Base-by-base conservation (phyloP, 1,140 invertebrate genomes). In the Lineus longissimus region DNA sequence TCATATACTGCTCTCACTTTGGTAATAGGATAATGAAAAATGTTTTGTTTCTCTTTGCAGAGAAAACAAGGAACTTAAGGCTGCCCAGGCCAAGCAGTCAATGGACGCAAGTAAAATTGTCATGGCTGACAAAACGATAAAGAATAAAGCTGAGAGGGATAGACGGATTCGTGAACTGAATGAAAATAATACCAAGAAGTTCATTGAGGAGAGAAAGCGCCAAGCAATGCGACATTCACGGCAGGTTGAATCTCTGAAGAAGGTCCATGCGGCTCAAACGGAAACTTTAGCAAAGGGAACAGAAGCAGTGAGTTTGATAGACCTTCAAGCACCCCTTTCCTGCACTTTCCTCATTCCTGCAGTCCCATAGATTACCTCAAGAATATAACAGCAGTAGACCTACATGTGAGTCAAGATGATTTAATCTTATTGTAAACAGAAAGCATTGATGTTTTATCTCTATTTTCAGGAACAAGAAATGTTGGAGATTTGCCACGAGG, bases 151-250 rank as follows among this genome's bases (percentile, higher is more conserved):
- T 23, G 97, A 99, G 75, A 93, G 95, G 73, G 97, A 99, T 73
- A 86, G 85, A 71, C 75, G 86, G 41, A 78, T 87, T 41, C 86
- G 94, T 64, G 97, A 99, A 81, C 93, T 98, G 73, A 97, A 98
- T 75, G 94, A 98, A 74, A 98, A 98, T 76, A 99, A 99, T 79
- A 96, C 95, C 19, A 99, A 99, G 81, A 94, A 95, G 73, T 99
- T 99, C 76, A 91, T 98, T 85, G 97, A 99, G 73, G 96, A 99
- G 81, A 86, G 94, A 56, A 97, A 93, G 75, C 81, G 85, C 33
- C 82, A 86, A n/a, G 89, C 91, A 59, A 91, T 94, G 70, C 92
- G 95, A 74, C 95, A 98, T 76, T 88, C 87, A 61, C 89, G 94
- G 68, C 95, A 98, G 79, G 93, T 92, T 76, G 95, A 99, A 71